These are phyloP conservation scores for Ploceus nigricollis DNA, from an alignment of 2,113 vertebrate genomes.

Conservation along the genomic window DNA sequence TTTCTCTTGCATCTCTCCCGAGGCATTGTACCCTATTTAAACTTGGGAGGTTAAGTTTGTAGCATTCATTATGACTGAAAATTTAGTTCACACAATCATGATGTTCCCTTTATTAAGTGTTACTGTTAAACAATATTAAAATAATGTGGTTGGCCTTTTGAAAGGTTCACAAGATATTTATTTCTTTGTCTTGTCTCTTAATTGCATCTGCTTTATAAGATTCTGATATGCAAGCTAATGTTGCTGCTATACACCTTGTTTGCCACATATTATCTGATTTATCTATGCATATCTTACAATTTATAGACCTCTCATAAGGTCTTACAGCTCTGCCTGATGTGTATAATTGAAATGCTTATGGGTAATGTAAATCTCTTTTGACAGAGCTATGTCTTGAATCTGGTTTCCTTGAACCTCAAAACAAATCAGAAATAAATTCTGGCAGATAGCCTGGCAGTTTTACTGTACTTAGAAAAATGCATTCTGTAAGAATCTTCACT, in stretches of 20 bases:
- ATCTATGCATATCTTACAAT: constrained; percentile 29
- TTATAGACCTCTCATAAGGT: neutral
- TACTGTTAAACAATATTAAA: constrained; percentile 73
- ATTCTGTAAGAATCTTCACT: neutral
- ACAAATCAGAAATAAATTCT: constrained; percentile 49
- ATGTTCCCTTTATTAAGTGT: constrained; percentile 79
- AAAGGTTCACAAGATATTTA: constrained; percentile 49
- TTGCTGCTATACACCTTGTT: neutral
- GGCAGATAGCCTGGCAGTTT: constrained; percentile 21
- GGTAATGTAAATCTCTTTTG: constrained; percentile 13
- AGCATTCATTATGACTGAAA: constrained; percentile 84
- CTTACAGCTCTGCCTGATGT: neutral
- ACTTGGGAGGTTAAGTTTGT: constrained; percentile 88
- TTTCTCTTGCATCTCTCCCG: constrained; percentile 77
- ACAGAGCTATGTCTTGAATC: constrained; percentile 8
- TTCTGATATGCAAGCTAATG: neutral
- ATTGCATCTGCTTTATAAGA: constrained; percentile 62
- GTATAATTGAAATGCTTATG: constrained; percentile 34
- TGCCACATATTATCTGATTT: constrained; percentile 26
- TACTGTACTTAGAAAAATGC: constrained; percentile 16
- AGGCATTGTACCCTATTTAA: constrained; percentile 85
- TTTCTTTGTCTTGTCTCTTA: constrained; percentile 60
- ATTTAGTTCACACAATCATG: constrained; percentile 76
- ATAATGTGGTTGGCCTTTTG: constrained; percentile 69
- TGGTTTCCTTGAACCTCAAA: constrained; percentile 9